Base-by-base conservation (phyloP, 2,797 vertebrate genomes). In the Rhabdophis nuchalis region DNA sequence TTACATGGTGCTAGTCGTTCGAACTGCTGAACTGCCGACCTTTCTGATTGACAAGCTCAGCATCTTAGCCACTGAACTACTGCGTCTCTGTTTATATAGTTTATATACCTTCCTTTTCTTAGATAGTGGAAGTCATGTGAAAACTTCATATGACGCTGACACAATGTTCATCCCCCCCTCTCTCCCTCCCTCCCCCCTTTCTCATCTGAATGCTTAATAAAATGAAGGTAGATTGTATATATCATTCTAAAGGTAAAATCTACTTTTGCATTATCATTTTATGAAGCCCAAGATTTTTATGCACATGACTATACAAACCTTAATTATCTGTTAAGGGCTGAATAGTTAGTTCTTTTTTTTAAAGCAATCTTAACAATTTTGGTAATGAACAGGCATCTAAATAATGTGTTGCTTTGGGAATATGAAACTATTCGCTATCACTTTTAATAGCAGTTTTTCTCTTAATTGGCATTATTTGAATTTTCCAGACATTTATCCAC, bases 281-380 rank as follows among this genome's bases (percentile, higher is more conserved):
- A 72, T 18, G 64, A 18, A 32, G 14, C 14, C 64, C 6, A 72
- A 32, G n/a, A 41, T 77, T 41, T 77, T 36, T 20, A 72, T 3
- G 16, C 18, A 20, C 32, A 77, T 77, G 68, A 41, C 36, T 72
- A 0, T 82, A 50, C 25, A 27, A 94, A 90, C 85, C 88, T 32
- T 92, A 94, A 90, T 46, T n/a, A 53, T 77, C 57, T 46, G 91
- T 46, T 91, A 95, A 92, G 82, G 61, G 14, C 57, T 94, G 89
- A 77, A 87, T 88, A 91, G 86, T 18, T 23, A 23, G 0, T 0
- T 25, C 54, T 68, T 18, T 94, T 46, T 5, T 93, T 72, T 0
- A 52, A 23, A 93, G 94, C 88, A 77, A 77, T 77, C 36, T 41
- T 41, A 77, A 58, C 77, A 85, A 29, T 64, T 29, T 87, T 94